These are phyloP conservation scores for Corythornis cristatus DNA, from an alignment of 2,113 vertebrate species.

Conservation along the genomic window DNA sequence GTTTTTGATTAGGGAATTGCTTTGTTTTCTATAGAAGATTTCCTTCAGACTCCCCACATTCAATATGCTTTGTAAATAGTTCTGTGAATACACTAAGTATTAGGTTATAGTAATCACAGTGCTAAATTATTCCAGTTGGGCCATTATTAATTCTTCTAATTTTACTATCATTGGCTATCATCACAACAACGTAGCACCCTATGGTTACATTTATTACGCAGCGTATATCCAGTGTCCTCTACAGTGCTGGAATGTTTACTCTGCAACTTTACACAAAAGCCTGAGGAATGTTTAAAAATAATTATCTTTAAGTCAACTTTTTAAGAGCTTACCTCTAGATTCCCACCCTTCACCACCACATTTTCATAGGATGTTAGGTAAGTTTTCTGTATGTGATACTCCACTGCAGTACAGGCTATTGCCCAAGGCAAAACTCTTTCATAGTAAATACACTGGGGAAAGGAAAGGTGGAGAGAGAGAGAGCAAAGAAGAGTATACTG, in stretches of 20 bases:
- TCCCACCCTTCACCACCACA: background rate
- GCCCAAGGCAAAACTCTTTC: conserved; percentile 25
- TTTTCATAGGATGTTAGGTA: background rate
- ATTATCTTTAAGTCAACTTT: background rate
- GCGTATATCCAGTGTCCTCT: background rate
- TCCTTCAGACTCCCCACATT: conserved; percentile 15
- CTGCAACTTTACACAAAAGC: conserved; percentile 7
- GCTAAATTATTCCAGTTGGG: conserved; percentile 52
- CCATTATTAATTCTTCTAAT: conserved; percentile 53
- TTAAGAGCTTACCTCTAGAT: background rate
- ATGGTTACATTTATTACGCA: conserved; percentile 28
- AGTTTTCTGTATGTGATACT: conserved; percentile 15
- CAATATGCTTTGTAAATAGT: conserved; percentile 5
- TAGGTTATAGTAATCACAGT: conserved; percentile 26
- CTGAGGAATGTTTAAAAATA: background rate
- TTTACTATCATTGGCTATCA: conserved; percentile 35
- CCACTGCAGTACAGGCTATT: conserved; percentile 15
- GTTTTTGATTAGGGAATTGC: conserved; percentile 25
- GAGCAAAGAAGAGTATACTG: background rate
- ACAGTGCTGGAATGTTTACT: background rate
- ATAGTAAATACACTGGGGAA: conserved; percentile 38
- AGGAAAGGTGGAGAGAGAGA: background rate
- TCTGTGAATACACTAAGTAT: background rate
- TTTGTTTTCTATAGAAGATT: conserved; percentile 43
- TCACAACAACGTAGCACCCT: conserved; percentile 27